A percentile compares a stretch with the other conserved stretches of the same genome.
phyloP scores from a whole-genome alignment of 2,113 vertebrate genomes.

The Sula dactylatra region DNA sequence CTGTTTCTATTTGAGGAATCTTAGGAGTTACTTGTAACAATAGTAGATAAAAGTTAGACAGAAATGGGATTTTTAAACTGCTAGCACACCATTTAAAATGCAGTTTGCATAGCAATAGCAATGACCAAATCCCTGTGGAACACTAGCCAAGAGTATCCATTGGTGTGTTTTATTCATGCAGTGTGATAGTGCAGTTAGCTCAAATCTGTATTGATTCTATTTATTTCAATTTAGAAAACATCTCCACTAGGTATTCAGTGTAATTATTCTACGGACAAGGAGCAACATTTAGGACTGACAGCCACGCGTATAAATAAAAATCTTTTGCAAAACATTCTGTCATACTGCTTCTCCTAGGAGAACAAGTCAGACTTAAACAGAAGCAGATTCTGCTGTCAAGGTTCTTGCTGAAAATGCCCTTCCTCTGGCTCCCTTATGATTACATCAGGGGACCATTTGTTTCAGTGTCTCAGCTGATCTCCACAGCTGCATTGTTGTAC shows the following conservation, averaged over 20 bases:
- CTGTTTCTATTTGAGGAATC: neutral
- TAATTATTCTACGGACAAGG: neutral
- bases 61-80: conserved; percentile 1
- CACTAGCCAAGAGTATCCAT: neutral
- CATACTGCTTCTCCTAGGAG: neutral
- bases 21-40: neutral
- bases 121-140: conserved; percentile 25
- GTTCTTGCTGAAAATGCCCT: conserved; percentile 15
- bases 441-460: neutral
- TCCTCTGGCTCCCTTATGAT: neutral
- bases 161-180: conserved; percentile 26
- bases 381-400: neutral
- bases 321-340: neutral
- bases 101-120: neutral
- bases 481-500: neutral
- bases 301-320: neutral
- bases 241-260: neutral
- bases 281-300: neutral
- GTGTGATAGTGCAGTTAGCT: neutral
- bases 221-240: conserved; percentile 34
- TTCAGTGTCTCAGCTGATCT: neutral
- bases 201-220: neutral
- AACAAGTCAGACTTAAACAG: neutral
- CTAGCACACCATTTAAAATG: neutral
- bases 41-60: neutral